A percentile compares a stretch with the other conserved stretches of the same genome.
Evolutionary conservation across 2,888 invertebrate species (phyloP).

Genomic region (Leucania comma): DNA sequence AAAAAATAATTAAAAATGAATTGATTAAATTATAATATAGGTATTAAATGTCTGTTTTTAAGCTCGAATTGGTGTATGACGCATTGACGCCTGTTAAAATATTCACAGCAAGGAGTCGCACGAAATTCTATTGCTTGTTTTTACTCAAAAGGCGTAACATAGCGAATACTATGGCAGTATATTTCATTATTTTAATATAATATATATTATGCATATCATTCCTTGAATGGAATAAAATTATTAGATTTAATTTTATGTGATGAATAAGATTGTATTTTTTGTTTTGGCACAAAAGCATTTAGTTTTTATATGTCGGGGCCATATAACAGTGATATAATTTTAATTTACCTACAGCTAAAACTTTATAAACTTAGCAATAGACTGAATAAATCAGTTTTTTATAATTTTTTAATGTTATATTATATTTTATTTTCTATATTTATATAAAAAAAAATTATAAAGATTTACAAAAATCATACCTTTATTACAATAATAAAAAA

Average conservation of each 20-base stretch:
- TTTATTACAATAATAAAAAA: neutral
- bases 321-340: slow-evolving; percentile 78
- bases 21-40: slow-evolving; percentile 13
- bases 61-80: slow-evolving; percentile 37
- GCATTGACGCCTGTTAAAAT: slow-evolving; percentile 63
- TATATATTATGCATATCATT: slow-evolving; percentile 76
- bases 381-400: slow-evolving; percentile 24
- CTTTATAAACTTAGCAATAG: slow-evolving; percentile 36
- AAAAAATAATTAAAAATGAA: slow-evolving; percentile 28
- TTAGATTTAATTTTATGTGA: slow-evolving; percentile 63
- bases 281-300: slow-evolving; percentile 68
- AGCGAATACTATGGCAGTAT: slow-evolving; percentile 18
- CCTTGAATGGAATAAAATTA: slow-evolving; percentile 65
- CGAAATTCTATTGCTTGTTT: slow-evolving; percentile 33
- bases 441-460: slow-evolving; percentile 5
- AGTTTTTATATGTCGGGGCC: slow-evolving; percentile 75
- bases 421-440: slow-evolving; percentile 10
- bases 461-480: neutral
- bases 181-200: slow-evolving; percentile 49
- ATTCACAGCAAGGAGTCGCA: slow-evolving; percentile 43
- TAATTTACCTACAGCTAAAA: slow-evolving; percentile 58
- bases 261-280: slow-evolving; percentile 47
- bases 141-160: slow-evolving; percentile 21
- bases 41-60: slow-evolving; percentile 13
- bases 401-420: neutral